These are phyloP conservation scores for Chrysemys picta DNA, from an alignment of 2,113 vertebrate species.

Conservation along the genomic window DNA sequence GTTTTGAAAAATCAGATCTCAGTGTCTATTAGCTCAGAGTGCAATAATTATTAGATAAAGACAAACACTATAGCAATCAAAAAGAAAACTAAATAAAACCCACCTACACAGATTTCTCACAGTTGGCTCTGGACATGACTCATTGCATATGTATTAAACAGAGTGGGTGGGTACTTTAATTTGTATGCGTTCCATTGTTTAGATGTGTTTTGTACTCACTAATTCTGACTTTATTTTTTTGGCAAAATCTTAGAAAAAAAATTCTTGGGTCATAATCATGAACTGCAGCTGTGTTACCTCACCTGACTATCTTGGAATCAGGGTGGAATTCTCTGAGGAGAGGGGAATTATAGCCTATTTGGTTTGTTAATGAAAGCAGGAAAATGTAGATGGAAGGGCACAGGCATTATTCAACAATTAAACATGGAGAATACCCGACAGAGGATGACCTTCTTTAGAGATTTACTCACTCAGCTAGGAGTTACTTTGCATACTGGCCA, in stretches of 20 bases:
- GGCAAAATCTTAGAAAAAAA: constrained; percentile 40
- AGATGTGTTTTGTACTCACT: constrained; percentile 32
- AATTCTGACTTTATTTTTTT: constrained; percentile 60
- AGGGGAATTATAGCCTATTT: background rate
- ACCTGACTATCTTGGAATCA: constrained; percentile 43
- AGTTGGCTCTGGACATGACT: constrained; percentile 50
- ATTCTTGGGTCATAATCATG: constrained; percentile 6
- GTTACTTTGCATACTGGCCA: background rate
- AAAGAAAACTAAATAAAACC: constrained; percentile 51
- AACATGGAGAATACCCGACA: background rate
- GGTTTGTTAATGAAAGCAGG: background rate
- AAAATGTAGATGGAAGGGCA: background rate
- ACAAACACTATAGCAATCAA: constrained; percentile 44
- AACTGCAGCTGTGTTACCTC: constrained; percentile 47
- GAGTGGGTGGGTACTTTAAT: constrained; percentile 57
- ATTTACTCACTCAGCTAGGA: fast-evolving
- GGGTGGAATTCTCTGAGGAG: constrained; percentile 19
- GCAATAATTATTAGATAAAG: constrained; percentile 49
- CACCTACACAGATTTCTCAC: constrained; percentile 67
- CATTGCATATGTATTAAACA: constrained; percentile 50
- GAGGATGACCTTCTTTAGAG: background rate
- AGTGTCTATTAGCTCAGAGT: constrained; percentile 43
- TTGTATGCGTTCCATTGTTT: constrained; percentile 62
- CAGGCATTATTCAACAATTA: background rate
- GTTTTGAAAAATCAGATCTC: constrained; percentile 11